These are phyloP conservation scores for Troilus luridus DNA, from an alignment of 2,888 invertebrate genomes.

Conservation along the genomic window DNA sequence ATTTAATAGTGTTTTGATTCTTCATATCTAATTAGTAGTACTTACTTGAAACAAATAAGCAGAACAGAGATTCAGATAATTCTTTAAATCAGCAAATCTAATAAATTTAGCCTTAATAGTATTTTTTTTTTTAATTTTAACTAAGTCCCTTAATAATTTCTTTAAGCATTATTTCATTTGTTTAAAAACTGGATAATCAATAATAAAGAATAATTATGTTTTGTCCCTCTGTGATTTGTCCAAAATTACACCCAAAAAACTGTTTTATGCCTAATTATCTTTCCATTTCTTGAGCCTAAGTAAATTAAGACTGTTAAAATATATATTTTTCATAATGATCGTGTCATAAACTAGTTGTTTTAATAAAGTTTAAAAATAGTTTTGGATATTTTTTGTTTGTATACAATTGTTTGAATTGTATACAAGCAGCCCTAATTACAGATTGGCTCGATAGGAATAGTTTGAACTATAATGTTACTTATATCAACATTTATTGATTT, in stretches of 20 bases:
- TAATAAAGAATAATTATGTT: no score
- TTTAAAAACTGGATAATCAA: no score
- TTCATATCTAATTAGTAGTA: background rate
- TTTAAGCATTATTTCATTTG: background rate
- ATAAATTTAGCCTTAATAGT: background rate
- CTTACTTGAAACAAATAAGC: background rate
- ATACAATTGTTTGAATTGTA: background rate
- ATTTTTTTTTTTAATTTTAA: background rate
- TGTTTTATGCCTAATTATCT: no score
- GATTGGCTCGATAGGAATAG: background rate
- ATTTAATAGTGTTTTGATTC: background rate
- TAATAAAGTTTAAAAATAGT: no score
- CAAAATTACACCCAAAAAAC: no score
- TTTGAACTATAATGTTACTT: background rate
- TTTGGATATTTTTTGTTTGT: background rate
- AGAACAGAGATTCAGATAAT: background rate
- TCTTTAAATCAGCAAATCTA: background rate
- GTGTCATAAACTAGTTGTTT: no score
- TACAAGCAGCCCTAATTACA: background rate
- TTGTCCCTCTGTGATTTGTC: no score
- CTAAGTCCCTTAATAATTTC: background rate
- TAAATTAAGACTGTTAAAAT: no score
- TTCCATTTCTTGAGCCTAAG: no score
- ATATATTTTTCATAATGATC: no score
- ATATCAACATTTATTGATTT: background rate